phyloP scores from a whole-genome alignment of 2,888 invertebrate genomes.

The Drosophila setosimentum region DNA sequence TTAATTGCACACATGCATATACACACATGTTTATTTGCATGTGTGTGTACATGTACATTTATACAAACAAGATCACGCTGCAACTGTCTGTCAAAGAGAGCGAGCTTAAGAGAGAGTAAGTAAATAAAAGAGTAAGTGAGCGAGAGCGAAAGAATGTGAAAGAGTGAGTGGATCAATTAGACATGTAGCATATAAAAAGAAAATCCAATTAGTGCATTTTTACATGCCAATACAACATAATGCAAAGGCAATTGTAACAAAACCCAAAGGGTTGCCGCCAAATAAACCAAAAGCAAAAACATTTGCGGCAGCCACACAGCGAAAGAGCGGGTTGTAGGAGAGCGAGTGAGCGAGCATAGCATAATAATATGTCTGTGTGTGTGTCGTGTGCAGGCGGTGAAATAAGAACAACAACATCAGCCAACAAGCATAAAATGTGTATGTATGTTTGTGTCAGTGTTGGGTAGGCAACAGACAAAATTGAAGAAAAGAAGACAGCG shows the following conservation, averaged over 20 bases:
- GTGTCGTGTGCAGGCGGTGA: constrained; percentile 62
- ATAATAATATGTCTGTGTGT: constrained; percentile 44
- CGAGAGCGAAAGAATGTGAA: background rate
- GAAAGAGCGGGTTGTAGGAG: constrained; percentile 33
- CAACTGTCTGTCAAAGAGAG: constrained; percentile 42
- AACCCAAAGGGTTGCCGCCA: constrained; percentile 64
- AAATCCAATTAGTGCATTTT: constrained; percentile 67
- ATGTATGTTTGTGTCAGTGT: constrained; percentile 20
- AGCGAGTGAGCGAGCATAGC: constrained; percentile 30
- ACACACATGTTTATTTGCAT: background rate
- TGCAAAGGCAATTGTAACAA: constrained; percentile 65
- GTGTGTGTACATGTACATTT: constrained; percentile 6
- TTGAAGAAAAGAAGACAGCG: constrained; percentile 66
- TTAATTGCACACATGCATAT: constrained; percentile 7
- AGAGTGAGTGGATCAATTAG: constrained; percentile 43
- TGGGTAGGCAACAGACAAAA: constrained; percentile 70
- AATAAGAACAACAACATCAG: constrained; percentile 49
- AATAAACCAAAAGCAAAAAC: constrained; percentile 69
- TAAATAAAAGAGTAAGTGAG: constrained; percentile 4
- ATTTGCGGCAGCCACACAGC: constrained; percentile 54
- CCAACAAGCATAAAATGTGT: constrained; percentile 55
- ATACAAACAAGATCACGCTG: constrained; percentile 48
- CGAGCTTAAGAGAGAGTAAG: constrained; percentile 13
- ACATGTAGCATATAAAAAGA: constrained; percentile 52
- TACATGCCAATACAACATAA: constrained; percentile 54